Conservation (phyloP, 2,888 invertebrate genomes). For the Bellardia pandia region DNA sequence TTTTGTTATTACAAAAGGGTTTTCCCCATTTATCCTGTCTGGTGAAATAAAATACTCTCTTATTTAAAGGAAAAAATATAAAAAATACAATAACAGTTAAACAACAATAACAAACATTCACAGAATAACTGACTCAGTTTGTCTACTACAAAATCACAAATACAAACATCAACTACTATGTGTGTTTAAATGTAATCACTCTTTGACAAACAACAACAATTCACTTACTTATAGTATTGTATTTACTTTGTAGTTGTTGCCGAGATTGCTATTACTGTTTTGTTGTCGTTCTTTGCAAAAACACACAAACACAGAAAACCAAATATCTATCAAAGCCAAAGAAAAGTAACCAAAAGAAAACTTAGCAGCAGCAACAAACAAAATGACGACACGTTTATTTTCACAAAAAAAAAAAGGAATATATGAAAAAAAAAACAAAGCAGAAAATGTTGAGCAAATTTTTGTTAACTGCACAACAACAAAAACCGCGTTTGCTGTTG, state of each 20-base stretch:
- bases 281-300: slow-evolving; percentile 8
- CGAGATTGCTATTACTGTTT: not conserved
- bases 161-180: not conserved
- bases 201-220: slow-evolving; percentile 17
- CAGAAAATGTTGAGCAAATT: slow-evolving; percentile 48
- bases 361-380: slow-evolving; percentile 60
- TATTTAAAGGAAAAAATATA: slow-evolving; percentile 39
- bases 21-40: slow-evolving; percentile 79
- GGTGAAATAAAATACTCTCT: slow-evolving; percentile 67
- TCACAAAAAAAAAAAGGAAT: not conserved
- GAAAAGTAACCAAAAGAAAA: slow-evolving; percentile 38
- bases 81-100: slow-evolving; percentile 8
- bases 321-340: not conserved
- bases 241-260: slow-evolving; percentile 28
- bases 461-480: slow-evolving; percentile 56
- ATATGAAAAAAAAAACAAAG: slow-evolving; percentile 15
- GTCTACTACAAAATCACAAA: not conserved
- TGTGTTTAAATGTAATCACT: not conserved
- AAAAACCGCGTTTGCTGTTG: slow-evolving; percentile 74
- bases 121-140: slow-evolving; percentile 58
- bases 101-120: slow-evolving; percentile 64
- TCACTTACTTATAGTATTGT: not conserved
- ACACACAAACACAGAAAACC: not conserved
- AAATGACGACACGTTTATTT: slow-evolving; percentile 13
- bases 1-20: slow-evolving; percentile 65